Conservation (phyloP, 53 echinoderm and acorn worm species). For the Mesocentrotus franciscanus region DNA sequence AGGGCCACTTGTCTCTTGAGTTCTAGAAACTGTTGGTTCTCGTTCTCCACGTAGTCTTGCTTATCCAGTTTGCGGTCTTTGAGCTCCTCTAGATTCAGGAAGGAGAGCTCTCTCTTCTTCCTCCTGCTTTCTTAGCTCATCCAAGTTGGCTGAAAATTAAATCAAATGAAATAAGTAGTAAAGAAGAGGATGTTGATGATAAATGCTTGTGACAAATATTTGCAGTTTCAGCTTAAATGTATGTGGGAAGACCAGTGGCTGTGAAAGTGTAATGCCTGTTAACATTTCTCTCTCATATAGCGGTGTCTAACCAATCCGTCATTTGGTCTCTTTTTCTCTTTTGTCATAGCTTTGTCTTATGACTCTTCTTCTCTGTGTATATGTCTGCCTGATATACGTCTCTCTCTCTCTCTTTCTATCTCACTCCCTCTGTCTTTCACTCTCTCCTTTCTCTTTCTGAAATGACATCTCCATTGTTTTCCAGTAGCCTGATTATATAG, state of each 20-base stretch:
- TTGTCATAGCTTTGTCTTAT: too few species aligned
- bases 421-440: not conserved
- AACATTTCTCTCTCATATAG: too few species aligned
- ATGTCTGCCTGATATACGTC: not conserved
- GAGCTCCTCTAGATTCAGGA: slow-evolving; percentile 85
- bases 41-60: slow-evolving; percentile 77
- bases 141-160: slow-evolving; percentile 83
- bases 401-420: not conserved
- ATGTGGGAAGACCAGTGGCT: too few species aligned
- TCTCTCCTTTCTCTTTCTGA: not conserved
- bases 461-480: too few species aligned
- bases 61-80: slow-evolving; percentile 86
- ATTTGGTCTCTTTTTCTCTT: too few species aligned
- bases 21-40: slow-evolving; percentile 78
- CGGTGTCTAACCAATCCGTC: too few species aligned
- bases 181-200: not conserved
- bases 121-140: slow-evolving; percentile 91
- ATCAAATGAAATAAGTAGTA: not conserved
- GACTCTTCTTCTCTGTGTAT: not conserved
- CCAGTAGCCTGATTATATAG: too few species aligned
- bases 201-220: not conserved
- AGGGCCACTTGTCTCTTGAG: slow-evolving; percentile 88
- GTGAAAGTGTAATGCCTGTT: too few species aligned
- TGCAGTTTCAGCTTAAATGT: not conserved
- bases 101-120: slow-evolving; percentile 78